Conservation (phyloP, 2,797 vertebrate genomes). For the Molossus molossus region DNA sequence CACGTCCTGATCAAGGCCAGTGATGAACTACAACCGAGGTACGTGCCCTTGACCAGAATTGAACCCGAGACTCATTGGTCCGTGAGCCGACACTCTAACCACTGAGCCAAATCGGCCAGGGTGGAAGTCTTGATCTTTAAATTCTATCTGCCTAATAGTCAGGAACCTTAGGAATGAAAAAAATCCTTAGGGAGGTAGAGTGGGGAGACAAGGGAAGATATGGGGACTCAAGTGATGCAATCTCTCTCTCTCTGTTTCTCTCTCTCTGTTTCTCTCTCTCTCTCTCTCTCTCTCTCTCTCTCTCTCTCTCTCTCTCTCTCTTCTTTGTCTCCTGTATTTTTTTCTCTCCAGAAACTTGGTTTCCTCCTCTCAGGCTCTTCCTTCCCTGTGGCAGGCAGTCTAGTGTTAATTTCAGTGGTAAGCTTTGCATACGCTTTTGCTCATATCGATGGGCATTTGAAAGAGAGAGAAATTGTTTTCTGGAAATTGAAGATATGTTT, state of each 20-base stretch:
- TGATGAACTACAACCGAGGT: too few species aligned
- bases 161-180: not conserved
- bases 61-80: too few species aligned
- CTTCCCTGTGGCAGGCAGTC: not conserved
- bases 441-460: not conserved
- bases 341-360: conserved; percentile 1
- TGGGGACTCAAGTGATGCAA: not conserved
- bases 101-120: too few species aligned
- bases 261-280: too few species aligned
- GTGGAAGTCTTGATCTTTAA: too few species aligned
- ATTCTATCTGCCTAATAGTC: not conserved
- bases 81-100: too few species aligned
- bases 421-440: not conserved
- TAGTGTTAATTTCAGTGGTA: not conserved
- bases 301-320: not conserved
- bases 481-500: not conserved
- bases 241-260: too few species aligned
- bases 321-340: not conserved
- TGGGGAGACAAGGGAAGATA: not conserved
- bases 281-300: not conserved
- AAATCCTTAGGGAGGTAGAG: not conserved
- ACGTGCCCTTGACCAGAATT: too few species aligned
- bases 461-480: not conserved
- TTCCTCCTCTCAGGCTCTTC: not conserved
- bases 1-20: too few species aligned